Base-by-base conservation (phyloP, 64 coral and sea anemone genomes). In the Pachyseris speciosa region DNA sequence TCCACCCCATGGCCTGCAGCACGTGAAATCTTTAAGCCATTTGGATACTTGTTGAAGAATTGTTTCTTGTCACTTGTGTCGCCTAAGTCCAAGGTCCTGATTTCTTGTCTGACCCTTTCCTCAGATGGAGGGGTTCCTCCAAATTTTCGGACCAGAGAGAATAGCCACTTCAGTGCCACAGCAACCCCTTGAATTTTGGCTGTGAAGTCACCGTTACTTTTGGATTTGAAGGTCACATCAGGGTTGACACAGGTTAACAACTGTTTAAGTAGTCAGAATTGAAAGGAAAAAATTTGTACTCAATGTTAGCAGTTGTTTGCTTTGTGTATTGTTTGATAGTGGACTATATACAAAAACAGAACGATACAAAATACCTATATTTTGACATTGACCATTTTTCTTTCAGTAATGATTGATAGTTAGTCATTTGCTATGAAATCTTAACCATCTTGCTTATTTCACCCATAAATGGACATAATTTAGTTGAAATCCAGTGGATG, bases 161-260 rank as follows among this genome's bases (percentile, higher is more conserved):
- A 34, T n/a, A 81, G 11, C 77, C 77, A 81, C 77, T 60, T 81
- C n/a, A 81, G 25, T 4, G 77, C 48, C 12, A 81, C 58, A 19
- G 77, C 77, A 0, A 81, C 51, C 22, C 77, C 50, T 1, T 33
- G 8, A 36, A 22, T 12, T 25, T 30, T 22, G n/a, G n/a, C n/a
- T 53, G 51, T 53, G 16, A 17, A 53, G 0, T 28, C 49, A 2
- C 12, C 19, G 4, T 32, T 40, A 32, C 22, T 19, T 28, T 59
- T 59, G 50, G 38, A 15, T 81, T 58, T 81, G 25, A 81, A 81
- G 12, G 49, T 51, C 4, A 81, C 58, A 7, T 12, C 17, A 20
- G 77, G 51, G 24, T 81, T 81, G 6, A 81, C 51, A 55, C 51
- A 81, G 8, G 77, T 81, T 30, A 81, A 30, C 77, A 81, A 31